Evolutionary conservation across 1,140 invertebrate genomes (phyloP).

Genomic region (Polyergus mexicanus): DNA sequence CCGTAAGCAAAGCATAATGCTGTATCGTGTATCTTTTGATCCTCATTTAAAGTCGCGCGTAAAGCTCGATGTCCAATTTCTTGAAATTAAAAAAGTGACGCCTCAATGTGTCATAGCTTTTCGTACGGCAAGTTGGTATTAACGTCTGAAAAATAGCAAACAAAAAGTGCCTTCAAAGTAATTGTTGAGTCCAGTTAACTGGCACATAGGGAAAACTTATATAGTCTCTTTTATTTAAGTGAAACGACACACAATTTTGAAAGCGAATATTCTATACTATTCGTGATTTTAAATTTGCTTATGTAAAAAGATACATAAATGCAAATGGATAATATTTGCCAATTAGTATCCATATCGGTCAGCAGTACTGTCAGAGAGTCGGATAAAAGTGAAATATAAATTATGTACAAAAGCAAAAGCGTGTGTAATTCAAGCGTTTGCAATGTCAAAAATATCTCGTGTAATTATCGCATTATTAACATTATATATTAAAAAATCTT

Average conservation of each 20-base stretch:
- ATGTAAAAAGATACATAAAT: background rate
- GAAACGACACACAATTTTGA: conserved; percentile 29
- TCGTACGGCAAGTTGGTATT: conserved; percentile 95
- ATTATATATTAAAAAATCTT: conserved; percentile 38
- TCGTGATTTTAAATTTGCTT: conserved; percentile 33
- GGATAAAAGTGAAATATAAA: conserved; percentile 49
- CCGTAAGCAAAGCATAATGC: conserved; percentile 64
- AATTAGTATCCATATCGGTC: conserved; percentile 3
- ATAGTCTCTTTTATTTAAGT: conserved; percentile 8
- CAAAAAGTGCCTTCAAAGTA: conserved; percentile 85
- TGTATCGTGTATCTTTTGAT: conserved; percentile 66
- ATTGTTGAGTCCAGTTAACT: conserved; percentile 45
- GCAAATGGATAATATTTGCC: conserved; percentile 18
- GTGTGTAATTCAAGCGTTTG: conserved; percentile 57
- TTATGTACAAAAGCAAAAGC: conserved; percentile 68
- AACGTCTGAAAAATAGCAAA: conserved; percentile 93
- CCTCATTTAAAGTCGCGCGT: conserved; percentile 66
- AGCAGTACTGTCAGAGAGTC: conserved; percentile 57
- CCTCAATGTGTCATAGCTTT: conserved; percentile 91
- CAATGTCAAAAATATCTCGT: conserved; percentile 35
- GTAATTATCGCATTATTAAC: conserved; percentile 39
- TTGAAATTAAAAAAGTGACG: conserved; percentile 84
- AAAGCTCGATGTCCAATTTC: conserved; percentile 82
- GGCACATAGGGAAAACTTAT: conserved; percentile 63
- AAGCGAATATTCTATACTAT: conserved; percentile 42